Evolutionary conservation across 2,797 vertebrate genomes (phyloP).

Genomic region (Tamandua tetradactyla): DNA sequence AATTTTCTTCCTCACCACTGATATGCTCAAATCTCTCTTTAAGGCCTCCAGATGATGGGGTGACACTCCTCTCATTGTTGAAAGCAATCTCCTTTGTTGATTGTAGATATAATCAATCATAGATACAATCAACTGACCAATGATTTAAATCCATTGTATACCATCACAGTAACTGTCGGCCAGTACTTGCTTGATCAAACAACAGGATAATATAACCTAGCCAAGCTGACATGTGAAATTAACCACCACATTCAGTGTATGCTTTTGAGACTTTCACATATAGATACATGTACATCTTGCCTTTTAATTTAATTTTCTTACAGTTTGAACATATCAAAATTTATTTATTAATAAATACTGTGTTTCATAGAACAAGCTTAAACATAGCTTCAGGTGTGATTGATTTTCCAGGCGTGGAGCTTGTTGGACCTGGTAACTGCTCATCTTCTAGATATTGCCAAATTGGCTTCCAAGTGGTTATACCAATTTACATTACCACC

Average conservation of each 20-base stretch:
- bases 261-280: background rate
- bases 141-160: no score
- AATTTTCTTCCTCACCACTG: no score
- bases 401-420: background rate
- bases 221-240: no score
- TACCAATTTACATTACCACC: background rate
- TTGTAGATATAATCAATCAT: no score
- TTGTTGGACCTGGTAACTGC: background rate
- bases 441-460: background rate
- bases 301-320: background rate
- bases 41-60: no score
- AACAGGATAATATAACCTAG: no score
- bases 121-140: no score
- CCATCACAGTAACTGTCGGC: no score
- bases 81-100: no score
- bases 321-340: background rate
- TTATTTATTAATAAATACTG: background rate
- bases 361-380: background rate
- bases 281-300: background rate
- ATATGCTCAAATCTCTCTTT: no score
- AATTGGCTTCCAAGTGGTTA: background rate
- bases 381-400: background rate
- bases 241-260: background rate
- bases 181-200: no score
- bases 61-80: no score